These are phyloP conservation scores for Monochamus saltuarius DNA, from an alignment of 1,140 invertebrate genomes.

Conservation along the genomic window DNA sequence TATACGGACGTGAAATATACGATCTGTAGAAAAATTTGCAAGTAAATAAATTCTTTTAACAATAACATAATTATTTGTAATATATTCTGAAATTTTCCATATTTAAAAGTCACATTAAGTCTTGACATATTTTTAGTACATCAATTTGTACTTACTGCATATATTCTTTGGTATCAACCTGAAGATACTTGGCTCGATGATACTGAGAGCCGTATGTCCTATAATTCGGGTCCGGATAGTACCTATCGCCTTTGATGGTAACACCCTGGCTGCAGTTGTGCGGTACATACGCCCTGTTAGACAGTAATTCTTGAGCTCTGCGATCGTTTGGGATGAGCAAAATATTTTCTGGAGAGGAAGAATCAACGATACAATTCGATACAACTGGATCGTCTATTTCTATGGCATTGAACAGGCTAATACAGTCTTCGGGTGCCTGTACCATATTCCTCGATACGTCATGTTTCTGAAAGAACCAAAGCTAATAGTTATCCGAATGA, in stretches of 20 bases:
- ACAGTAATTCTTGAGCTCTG: conserved; percentile 65
- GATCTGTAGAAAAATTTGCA: no score
- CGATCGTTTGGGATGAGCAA: conserved; percentile 66
- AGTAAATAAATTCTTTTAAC: no score
- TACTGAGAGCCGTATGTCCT: conserved; percentile 62
- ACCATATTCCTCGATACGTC: conserved; percentile 56
- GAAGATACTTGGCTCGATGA: conserved; percentile 57
- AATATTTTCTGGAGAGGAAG: conserved; percentile 66
- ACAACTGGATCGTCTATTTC: conserved; percentile 74
- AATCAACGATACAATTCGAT: conserved; percentile 84
- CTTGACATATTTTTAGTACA: no score
- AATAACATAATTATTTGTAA: no score
- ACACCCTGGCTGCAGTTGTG: conserved; percentile 63
- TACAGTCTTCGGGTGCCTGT: conserved; percentile 43
- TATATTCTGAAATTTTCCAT: no score
- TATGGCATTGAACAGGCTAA: conserved; percentile 69
- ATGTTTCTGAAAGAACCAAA: conserved; percentile 51
- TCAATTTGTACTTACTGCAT: conserved; percentile 51
- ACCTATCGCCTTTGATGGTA: conserved; percentile 61
- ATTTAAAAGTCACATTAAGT: no score
- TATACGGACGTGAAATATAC: no score
- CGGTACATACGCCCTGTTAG: conserved; percentile 60
- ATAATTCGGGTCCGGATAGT: conserved; percentile 69
- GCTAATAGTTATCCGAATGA: background rate
- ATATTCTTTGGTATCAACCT: conserved; percentile 63